Percentiles rank a stretch among this genome's conserved stretches.
Conservation (phyloP, 2,113 vertebrate genomes). For the Cinclus mexicanus region DNA sequence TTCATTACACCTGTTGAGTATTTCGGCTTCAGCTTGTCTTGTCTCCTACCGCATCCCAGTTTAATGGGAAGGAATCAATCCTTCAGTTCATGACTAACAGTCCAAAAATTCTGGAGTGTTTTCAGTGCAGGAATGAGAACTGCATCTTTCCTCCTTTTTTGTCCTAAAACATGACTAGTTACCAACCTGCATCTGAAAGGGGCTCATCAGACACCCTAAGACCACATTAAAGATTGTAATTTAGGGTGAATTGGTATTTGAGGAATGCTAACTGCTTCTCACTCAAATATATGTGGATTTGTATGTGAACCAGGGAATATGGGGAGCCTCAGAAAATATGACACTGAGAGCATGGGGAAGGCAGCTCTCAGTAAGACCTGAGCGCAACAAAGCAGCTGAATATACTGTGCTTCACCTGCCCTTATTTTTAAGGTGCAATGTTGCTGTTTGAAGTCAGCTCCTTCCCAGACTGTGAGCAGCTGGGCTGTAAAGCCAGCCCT, state of each 20-base stretch:
- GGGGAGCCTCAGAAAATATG: neutral
- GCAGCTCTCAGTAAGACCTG: neutral
- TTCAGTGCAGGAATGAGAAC: neutral
- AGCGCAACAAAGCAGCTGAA: neutral
- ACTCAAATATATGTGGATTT: neutral
- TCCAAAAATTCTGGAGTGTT: neutral
- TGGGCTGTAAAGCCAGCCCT: conserved; percentile 33
- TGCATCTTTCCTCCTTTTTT: neutral
- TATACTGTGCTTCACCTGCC: neutral
- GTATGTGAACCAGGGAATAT: neutral
- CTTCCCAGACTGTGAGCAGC: conserved; percentile 30
- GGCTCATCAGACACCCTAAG: neutral
- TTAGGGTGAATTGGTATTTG: neutral
- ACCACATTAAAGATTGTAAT: neutral
- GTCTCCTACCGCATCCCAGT: neutral
- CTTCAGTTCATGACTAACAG: neutral
- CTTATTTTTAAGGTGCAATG: neutral
- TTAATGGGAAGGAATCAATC: neutral
- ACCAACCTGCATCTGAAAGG: neutral
- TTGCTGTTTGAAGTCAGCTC: conserved; percentile 45
- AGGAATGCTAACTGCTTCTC: neutral
- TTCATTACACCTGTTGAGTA: neutral
- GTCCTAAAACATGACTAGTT: neutral
- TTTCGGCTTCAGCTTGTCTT: neutral
- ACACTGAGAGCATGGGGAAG: neutral